A percentile compares a stretch with the other conserved stretches of the same genome.
Conservation (phyloP, 2,888 invertebrate genomes). For the Neuroscelio doddi region DNA sequence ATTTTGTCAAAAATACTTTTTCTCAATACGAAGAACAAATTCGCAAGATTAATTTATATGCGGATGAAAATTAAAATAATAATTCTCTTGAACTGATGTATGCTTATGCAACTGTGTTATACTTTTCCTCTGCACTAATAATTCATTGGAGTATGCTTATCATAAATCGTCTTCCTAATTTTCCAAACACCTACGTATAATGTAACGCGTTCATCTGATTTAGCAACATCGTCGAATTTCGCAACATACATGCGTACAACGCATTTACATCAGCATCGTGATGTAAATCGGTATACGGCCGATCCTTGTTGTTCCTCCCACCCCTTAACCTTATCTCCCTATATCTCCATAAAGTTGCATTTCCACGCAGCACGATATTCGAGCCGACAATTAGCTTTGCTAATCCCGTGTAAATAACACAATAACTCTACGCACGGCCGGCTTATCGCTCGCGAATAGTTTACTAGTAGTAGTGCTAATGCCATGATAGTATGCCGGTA, state of each 20-base stretch:
- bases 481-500: slow-evolving; percentile 57
- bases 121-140: too few species aligned
- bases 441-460: slow-evolving; percentile 42
- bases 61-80: too few species aligned
- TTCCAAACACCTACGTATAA: slow-evolving; percentile 22
- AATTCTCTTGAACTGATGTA: too few species aligned
- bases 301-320: slow-evolving; percentile 23
- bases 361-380: slow-evolving; percentile 46
- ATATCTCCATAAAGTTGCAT: slow-evolving; percentile 48
- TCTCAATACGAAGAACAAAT: too few species aligned
- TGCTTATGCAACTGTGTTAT: too few species aligned
- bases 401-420: slow-evolving; percentile 51
- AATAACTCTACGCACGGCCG: slow-evolving; percentile 44
- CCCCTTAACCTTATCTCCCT: slow-evolving; percentile 28
- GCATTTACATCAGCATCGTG: slow-evolving; percentile 38
- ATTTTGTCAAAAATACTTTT: too few species aligned
- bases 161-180: too few species aligned
- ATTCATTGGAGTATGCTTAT: too few species aligned
- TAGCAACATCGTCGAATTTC: slow-evolving; percentile 41
- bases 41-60: too few species aligned
- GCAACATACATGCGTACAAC: slow-evolving; percentile 32
- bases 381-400: slow-evolving; percentile 50
- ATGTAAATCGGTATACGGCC: slow-evolving; percentile 36
- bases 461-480: slow-evolving; percentile 20
- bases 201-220: slow-evolving; percentile 26